Conservation (phyloP, 2,888 invertebrate genomes). For the Dicroscelio sp. region DNA sequence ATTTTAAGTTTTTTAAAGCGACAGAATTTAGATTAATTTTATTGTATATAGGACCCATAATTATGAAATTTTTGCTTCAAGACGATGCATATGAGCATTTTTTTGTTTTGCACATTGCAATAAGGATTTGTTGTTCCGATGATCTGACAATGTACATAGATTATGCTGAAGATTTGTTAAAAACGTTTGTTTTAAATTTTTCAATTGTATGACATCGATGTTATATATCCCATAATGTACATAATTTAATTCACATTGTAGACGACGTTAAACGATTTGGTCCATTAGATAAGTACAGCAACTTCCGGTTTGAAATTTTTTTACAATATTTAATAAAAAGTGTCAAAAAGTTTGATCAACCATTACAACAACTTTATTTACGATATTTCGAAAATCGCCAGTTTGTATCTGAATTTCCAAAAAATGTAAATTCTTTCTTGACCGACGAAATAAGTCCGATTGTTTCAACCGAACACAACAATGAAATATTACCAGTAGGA, state of each 20-base stretch:
- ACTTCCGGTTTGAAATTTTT: conserved; percentile 50
- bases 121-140: conserved; percentile 13
- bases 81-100: conserved; percentile 36
- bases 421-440: neutral
- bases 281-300: conserved; percentile 47
- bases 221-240: conserved; percentile 36
- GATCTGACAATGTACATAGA: conserved; percentile 29
- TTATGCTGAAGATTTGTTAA: conserved; percentile 48
- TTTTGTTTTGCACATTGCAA: conserved; percentile 34
- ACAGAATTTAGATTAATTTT: conserved; percentile 58
- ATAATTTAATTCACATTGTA: conserved; percentile 30
- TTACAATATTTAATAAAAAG: conserved; percentile 47
- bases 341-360: conserved; percentile 42
- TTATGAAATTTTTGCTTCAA: conserved; percentile 31
- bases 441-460: neutral
- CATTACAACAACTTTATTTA: conserved; percentile 48
- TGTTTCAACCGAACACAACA: neutral
- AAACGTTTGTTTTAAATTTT: conserved; percentile 56
- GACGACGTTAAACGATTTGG: conserved; percentile 47
- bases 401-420: neutral
- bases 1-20: conserved; percentile 56
- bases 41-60: conserved; percentile 61
- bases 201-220: neutral
- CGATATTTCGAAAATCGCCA: conserved; percentile 45
- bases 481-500: conserved; percentile 18